These are phyloP conservation scores for Neotoxoptera formosana DNA, from an alignment of 1,140 invertebrate genomes.

Conservation along the genomic window DNA sequence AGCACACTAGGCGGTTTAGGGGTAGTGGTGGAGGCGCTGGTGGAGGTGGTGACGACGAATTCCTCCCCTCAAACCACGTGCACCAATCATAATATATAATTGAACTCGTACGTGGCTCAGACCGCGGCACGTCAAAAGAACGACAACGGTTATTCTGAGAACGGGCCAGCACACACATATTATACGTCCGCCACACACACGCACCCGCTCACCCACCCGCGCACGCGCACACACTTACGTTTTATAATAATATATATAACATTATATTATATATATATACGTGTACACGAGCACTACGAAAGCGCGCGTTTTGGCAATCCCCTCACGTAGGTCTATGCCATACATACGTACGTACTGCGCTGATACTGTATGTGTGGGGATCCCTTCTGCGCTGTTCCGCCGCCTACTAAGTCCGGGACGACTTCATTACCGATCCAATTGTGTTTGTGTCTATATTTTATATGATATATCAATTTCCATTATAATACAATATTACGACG, in stretches of 20 bases:
- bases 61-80: background rate
- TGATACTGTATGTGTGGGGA: background rate
- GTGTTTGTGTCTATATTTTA: conserved; percentile 34
- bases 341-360: background rate
- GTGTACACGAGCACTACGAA: no score
- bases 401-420: background rate
- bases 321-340: background rate
- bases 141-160: background rate
- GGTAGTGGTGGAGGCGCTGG: no score
- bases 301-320: conserved; percentile 31
- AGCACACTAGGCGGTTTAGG: background rate
- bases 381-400: background rate
- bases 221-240: background rate
- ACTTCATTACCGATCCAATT: conserved; percentile 56
- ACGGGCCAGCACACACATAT: background rate
- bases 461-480: conserved; percentile 50
- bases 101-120: conserved; percentile 37
- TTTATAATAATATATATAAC: conserved; percentile 18
- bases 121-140: conserved; percentile 44
- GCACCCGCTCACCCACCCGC: no score
- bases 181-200: background rate
- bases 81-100: conserved; percentile 39
- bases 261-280: background rate
- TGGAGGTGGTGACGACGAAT: background rate
- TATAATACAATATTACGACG: conserved; percentile 7